These are phyloP conservation scores for Cynoglossus semilaevis DNA, from an alignment of 2,113 vertebrate genomes.

Conservation along the genomic window DNA sequence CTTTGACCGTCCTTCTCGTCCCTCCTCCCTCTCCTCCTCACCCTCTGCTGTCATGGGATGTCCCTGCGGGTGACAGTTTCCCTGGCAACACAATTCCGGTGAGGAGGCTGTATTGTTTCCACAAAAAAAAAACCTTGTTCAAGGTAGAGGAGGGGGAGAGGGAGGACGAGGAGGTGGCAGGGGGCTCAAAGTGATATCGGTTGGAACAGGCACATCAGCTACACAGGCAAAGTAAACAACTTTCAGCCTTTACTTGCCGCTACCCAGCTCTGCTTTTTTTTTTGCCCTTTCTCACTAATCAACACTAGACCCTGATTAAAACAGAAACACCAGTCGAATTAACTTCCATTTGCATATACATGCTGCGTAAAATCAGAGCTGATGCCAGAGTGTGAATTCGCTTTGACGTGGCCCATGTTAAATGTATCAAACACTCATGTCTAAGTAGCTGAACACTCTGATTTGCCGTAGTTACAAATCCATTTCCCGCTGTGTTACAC, in stretches of 20 bases:
- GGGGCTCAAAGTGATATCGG: conserved; percentile 44
- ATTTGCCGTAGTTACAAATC: conserved; percentile 64
- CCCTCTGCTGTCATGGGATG: conserved; percentile 67
- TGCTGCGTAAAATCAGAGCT: conserved; percentile 69
- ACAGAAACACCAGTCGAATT: conserved; percentile 63
- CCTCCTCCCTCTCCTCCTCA: conserved; percentile 36
- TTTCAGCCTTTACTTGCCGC: conserved; percentile 56
- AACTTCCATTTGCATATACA: conserved; percentile 74
- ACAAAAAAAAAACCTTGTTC: conserved; percentile 31
- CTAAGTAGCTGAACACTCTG: conserved; percentile 65
- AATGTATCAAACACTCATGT: conserved; percentile 62
- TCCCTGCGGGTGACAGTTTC: conserved; percentile 73
- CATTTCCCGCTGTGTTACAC: conserved; percentile 62
- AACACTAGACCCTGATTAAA: conserved; percentile 69
- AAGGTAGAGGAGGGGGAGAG: conserved; percentile 32
- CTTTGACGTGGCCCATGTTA: conserved; percentile 56
- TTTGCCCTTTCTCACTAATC: conserved; percentile 58
- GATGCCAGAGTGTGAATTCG: conserved; percentile 63
- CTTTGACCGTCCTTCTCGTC: conserved; percentile 28
- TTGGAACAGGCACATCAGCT: conserved; percentile 43
- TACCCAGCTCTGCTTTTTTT: conserved; percentile 31
- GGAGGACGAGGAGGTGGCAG: conserved; percentile 10
- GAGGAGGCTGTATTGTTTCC: conserved; percentile 58
- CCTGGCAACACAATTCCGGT: conserved; percentile 64
- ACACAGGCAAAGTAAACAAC: conserved; percentile 56